Conservation (phyloP, 1,140 invertebrate species). For the Idris sp. region DNA sequence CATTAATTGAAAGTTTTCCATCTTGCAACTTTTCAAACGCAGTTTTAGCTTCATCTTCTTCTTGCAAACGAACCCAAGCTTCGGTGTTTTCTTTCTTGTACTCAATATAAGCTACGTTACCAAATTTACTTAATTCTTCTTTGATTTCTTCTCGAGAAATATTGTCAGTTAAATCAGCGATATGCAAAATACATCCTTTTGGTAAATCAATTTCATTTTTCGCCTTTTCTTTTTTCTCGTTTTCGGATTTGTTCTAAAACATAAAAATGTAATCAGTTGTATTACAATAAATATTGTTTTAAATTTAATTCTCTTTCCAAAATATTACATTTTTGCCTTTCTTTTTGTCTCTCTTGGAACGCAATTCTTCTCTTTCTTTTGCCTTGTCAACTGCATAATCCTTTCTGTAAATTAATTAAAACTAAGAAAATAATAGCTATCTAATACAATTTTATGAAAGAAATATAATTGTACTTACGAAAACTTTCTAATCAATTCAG, state of each 20-base stretch:
- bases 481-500: slow-evolving; percentile 84
- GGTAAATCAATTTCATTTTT: slow-evolving; percentile 75
- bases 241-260: slow-evolving; percentile 32
- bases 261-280: background rate
- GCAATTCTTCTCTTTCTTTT: slow-evolving; percentile 81
- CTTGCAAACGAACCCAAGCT: slow-evolving; percentile 84
- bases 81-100: slow-evolving; percentile 85
- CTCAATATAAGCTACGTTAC: slow-evolving; percentile 85
- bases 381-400: slow-evolving; percentile 86
- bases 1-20: slow-evolving; percentile 79
- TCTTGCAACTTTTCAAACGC: slow-evolving; percentile 82
- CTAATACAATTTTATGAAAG: no score
- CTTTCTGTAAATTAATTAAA: slow-evolving; percentile 76
- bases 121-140: slow-evolving; percentile 81
- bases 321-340: slow-evolving; percentile 37
- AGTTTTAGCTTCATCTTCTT: slow-evolving; percentile 83
- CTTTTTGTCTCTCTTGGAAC: slow-evolving; percentile 74
- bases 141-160: slow-evolving; percentile 85
- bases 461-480: slow-evolving; percentile 80
- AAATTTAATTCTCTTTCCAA: no score
- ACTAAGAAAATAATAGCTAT: no score
- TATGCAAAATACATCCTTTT: slow-evolving; percentile 84
- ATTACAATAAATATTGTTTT: no score
- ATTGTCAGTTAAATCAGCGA: slow-evolving; percentile 81
- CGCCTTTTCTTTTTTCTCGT: slow-evolving; percentile 57